A percentile compares a stretch with the other conserved stretches of the same genome.
phyloP scores from a whole-genome alignment of 2,113 vertebrate species.

The Aspidoscelis tigris region DNA sequence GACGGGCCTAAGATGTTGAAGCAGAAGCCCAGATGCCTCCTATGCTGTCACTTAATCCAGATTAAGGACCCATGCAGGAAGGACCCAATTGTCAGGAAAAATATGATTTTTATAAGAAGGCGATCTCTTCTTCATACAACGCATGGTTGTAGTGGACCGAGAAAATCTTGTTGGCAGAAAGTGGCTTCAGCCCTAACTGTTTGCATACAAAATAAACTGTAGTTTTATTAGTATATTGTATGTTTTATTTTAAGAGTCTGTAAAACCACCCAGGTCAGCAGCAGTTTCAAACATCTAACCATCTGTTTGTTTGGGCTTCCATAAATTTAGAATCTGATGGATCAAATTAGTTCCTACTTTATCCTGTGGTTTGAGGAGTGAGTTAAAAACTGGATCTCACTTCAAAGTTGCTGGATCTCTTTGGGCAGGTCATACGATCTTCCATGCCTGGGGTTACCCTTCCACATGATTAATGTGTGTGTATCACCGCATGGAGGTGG shows the following conservation, averaged over 20 bases:
- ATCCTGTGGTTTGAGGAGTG: not conserved
- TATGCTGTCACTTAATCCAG: no score
- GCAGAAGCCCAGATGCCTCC: no score
- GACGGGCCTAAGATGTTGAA: no score
- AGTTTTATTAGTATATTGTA: not conserved
- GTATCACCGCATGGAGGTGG: not conserved
- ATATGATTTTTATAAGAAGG: no score
- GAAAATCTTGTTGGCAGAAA: no score
- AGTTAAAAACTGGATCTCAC: not conserved
- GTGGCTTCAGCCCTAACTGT: not conserved
- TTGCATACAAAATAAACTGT: not conserved
- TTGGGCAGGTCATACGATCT: not conserved
- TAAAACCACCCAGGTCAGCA: not conserved
- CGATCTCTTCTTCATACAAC: no score
- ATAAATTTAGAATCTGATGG: not conserved
- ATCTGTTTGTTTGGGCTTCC: not conserved
- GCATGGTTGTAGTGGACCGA: no score
- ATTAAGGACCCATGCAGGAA: no score
- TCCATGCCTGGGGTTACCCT: not conserved
- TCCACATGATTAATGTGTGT: conserved; percentile 6
- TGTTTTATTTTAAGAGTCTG: not conserved
- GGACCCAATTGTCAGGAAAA: no score
- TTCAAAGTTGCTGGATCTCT: not conserved
- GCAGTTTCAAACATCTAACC: not conserved
- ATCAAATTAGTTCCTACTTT: conserved; percentile 9